Evolutionary conservation across 2,888 invertebrate genomes (phyloP).

Genomic region (Capitulum mitella): DNA sequence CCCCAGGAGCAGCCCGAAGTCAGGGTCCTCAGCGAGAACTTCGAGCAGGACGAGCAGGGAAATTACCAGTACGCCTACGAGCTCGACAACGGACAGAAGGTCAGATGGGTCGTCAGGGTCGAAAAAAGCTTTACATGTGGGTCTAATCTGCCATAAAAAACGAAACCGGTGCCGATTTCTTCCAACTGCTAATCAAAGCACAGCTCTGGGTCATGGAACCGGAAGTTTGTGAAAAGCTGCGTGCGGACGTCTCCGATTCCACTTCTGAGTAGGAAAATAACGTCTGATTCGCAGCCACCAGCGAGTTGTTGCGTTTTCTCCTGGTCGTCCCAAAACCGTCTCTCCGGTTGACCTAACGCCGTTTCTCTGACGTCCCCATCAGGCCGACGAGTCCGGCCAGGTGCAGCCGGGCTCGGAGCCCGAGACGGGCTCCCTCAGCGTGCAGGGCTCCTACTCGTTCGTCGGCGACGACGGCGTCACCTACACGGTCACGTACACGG

Average conservation of each 20-base stretch:
- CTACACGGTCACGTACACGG: constrained; percentile 3
- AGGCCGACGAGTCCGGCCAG: background rate
- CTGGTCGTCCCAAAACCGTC: background rate
- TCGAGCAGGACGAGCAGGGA: background rate
- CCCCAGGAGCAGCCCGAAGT: background rate
- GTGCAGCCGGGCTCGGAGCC: constrained; percentile 9
- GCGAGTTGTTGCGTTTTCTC: no score
- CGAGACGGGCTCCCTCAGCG: background rate
- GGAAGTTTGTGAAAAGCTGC: no score
- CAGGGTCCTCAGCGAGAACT: background rate
- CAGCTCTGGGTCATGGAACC: no score
- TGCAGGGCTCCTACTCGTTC: background rate
- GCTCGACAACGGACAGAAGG: constrained; percentile 10
- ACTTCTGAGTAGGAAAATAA: no score
- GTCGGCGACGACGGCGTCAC: constrained; percentile 21
- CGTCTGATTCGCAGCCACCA: no score
- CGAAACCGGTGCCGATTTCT: no score
- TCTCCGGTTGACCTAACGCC: background rate
- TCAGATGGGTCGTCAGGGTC: no score
- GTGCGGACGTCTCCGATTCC: no score
- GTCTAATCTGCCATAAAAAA: no score
- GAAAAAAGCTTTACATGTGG: no score
- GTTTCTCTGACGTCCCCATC: background rate
- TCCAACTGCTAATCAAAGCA: no score
- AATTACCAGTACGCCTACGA: background rate